Base-by-base conservation (phyloP, 2,797 vertebrate species). In the Leucoraja ocellata region DNA sequence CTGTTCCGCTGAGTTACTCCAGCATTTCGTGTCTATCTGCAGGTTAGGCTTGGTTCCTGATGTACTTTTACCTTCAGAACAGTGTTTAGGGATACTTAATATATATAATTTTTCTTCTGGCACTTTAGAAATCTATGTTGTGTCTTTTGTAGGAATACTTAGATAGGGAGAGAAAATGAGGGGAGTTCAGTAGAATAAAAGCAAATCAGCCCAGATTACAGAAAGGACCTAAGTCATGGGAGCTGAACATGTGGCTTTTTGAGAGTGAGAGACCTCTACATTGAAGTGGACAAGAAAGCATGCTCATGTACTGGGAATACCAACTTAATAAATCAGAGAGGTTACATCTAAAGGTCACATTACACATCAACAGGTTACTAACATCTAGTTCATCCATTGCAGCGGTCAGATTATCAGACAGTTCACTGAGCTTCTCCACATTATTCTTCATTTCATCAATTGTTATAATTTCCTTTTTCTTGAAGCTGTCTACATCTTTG, bases 351-450 rank as follows among this genome's bases (percentile, higher is more conserved):
- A 54, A 54, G 46, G 46, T 54, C 46, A 54, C 46, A 54, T 54
- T 54, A 54, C 73, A 25, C 90, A 92, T 13, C 36, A 76, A 92
- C 46, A 92, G 10, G 71, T 76, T 92, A 92, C 90, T 25, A 14
- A 98, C 98, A 96, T 98, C 97, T 73, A 97, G 96, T 94, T 99
- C 98, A n/a, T 6, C 81, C 32, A 97, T 39, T 1, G 97, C 97
- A 14, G 93, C 93, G 39, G 97, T 96, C 93, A 99, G 94, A 71
- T 96, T 96, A 93, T 94, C 95, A 21, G 96, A 96, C 93, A 99
- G 95, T 77, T 97, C 95, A 16, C 93, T 94, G 74, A 98, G 96
- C 93, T 96, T 97, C 94, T 95, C 95, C 78, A 98, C 96, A 0
- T 98, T 98, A 84, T 95, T 96, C 94, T 96, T 98, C 94, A 98